These are phyloP conservation scores for Pagetopsis macropterus DNA, from an alignment of 2,797 vertebrate genomes.

Conservation along the genomic window DNA sequence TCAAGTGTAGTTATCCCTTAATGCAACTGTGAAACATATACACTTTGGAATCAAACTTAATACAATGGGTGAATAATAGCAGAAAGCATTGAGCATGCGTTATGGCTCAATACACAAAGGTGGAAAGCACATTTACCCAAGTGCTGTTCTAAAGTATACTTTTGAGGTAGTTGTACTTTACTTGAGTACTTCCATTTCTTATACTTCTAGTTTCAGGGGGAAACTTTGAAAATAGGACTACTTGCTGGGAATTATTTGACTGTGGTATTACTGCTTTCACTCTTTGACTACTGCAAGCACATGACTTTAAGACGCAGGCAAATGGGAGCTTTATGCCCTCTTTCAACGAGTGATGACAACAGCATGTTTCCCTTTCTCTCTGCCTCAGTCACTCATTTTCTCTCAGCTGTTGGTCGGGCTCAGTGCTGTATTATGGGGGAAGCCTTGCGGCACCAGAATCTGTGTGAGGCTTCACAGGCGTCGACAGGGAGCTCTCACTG, in stretches of 20 bases:
- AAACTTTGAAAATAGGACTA: no score
- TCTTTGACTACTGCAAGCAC: neutral
- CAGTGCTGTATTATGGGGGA: slow-evolving; percentile 36
- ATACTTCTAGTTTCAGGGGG: no score
- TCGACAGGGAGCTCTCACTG: slow-evolving; percentile 67
- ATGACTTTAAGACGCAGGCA: slow-evolving; percentile 31
- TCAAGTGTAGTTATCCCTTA: slow-evolving; percentile 18
- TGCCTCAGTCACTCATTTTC: slow-evolving; percentile 29
- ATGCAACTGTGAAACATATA: slow-evolving; percentile 54
- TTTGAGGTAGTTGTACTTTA: no score
- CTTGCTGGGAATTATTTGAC: no score
- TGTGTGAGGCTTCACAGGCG: slow-evolving; percentile 53
- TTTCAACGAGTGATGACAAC: slow-evolving; percentile 38
- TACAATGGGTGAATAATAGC: slow-evolving; percentile 9
- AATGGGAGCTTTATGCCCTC: slow-evolving; percentile 46
- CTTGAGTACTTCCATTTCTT: no score
- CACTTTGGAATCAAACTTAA: slow-evolving; percentile 20
- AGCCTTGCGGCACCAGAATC: slow-evolving; percentile 51
- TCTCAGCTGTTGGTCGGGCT: slow-evolving; percentile 30
- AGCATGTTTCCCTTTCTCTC: slow-evolving; percentile 31
- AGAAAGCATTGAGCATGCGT: no score
- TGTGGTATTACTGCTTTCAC: no score
- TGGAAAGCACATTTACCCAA: no score
- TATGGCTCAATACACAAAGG: no score
- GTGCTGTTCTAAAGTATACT: no score